These are phyloP conservation scores for Trichogramma pretiosum DNA, from an alignment of 1,140 invertebrate species.

Conservation along the genomic window DNA sequence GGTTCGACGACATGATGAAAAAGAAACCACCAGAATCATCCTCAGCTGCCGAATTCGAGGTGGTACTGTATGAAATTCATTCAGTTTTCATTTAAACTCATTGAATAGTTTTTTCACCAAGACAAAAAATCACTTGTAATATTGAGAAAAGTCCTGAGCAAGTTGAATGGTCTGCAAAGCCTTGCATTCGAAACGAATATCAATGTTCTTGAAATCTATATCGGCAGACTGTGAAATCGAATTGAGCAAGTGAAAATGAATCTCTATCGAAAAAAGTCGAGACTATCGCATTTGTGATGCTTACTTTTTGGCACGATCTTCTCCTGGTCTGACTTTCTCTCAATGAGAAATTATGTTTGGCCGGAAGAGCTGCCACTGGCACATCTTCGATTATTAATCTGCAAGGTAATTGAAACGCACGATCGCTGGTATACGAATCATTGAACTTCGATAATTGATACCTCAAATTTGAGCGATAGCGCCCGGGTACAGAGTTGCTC, in stretches of 20 bases:
- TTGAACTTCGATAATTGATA: conserved; percentile 12
- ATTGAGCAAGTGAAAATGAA: neutral
- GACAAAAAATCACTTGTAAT: too few relatives aligned
- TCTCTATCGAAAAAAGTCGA: neutral
- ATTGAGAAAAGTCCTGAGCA: too few relatives aligned
- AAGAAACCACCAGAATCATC: too few relatives aligned
- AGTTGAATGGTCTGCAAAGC: too few relatives aligned
- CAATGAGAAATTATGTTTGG: conserved; percentile 4
- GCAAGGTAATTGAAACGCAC: too few relatives aligned
- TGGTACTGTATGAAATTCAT: too few relatives aligned
- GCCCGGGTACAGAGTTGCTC: conserved; percentile 4
- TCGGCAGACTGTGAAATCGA: conserved; percentile 19
- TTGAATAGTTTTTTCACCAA: too few relatives aligned
- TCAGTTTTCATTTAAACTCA: too few relatives aligned
- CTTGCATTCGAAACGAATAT: conserved; percentile 12
- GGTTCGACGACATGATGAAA: too few relatives aligned
- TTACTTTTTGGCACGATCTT: conserved; percentile 20
- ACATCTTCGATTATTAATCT: conserved; percentile 27
- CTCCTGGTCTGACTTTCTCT: conserved; percentile 4
- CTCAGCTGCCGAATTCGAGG: too few relatives aligned
- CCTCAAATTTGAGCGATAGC: conserved; percentile 21
- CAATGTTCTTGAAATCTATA: conserved; percentile 17
- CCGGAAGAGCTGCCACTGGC: conserved; percentile 18
- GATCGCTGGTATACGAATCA: neutral
- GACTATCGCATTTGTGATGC: neutral